Conservation (phyloP, 2,113 vertebrate species). For the Scartelaos histophorus region DNA sequence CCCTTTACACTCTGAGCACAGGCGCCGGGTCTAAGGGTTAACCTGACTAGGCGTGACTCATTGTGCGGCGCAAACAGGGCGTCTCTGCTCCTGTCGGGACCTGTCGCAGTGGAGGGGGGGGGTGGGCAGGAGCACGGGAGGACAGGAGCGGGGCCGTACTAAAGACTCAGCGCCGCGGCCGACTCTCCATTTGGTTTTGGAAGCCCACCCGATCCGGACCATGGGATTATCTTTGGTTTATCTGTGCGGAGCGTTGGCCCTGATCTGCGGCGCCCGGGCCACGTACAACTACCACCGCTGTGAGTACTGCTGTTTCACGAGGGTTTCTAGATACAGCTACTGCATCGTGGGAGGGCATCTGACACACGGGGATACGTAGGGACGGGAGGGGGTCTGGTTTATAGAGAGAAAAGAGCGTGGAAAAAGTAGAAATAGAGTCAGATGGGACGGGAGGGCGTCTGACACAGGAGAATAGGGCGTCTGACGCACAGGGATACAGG, state of each 20-base stretch:
- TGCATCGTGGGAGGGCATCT: too few species aligned
- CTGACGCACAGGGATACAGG: too few species aligned
- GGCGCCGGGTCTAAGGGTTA: background rate
- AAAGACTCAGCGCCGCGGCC: background rate
- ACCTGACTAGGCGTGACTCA: background rate
- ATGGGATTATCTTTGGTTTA: constrained; percentile 45
- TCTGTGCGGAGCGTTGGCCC: constrained; percentile 43
- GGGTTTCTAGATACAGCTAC: too few species aligned
- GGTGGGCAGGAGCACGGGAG: background rate
- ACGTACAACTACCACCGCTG: constrained; percentile 40
- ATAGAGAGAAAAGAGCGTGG: too few species aligned
- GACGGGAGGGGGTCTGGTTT: too few species aligned
- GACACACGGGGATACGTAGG: too few species aligned
- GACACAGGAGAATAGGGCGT: too few species aligned
- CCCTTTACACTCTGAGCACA: background rate
- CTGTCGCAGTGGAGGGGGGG: background rate
- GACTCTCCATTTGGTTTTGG: background rate
- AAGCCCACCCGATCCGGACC: background rate
- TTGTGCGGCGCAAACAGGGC: background rate
- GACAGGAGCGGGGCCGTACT: background rate
- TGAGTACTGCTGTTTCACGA: constrained; percentile 13
- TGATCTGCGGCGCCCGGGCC: constrained; percentile 29
- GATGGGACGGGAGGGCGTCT: too few species aligned
- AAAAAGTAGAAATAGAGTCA: too few species aligned
- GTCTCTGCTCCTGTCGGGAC: background rate